Evolutionary conservation across 1,140 invertebrate genomes (phyloP), one percentile per base, ranked within the genome.

Genomic region (Paraescarpia echinospica): DNA sequence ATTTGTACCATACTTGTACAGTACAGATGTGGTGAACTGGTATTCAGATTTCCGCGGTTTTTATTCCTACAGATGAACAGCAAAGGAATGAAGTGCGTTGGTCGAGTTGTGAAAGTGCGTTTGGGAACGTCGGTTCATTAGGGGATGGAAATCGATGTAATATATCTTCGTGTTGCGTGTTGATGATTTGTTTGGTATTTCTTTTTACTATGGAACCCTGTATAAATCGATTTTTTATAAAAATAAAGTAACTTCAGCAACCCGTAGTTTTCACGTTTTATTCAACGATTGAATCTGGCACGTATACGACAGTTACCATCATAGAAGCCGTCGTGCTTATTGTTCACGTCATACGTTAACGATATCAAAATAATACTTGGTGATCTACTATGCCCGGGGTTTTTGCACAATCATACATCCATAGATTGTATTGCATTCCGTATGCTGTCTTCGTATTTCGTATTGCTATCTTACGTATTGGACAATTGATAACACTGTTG

Each of bases 181-280:
- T 77, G 59, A 77, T 18, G 59, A 77, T 77, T 77, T 77, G 59
- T 18, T 77, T 77, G 59, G 18, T 77, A 77, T 77, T 77, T 77
- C 59, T 77, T 77, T 77, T 77, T 77, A 1, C 59, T 77, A 77
- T 77, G 59, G 59, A 77, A 77, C 59, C 41, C 59, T 77, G 59
- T 77, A 77, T 77, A 77, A 77, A 77, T 77, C 9, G 22, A 4
- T 27, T 77, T 41, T 77, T 77, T 77, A 77, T 77, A 77, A 77
- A n/a, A 77, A 77, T 77, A 77, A 77, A 77, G 59, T 77, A 77
- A 77, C 59, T 77, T 18, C 59, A 77, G 59, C 59, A 77, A 77
- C 59, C 2, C 59, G 27, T 77, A 77, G 59, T 77, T 77, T 77
- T 77, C 1, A 77, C 59, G 59, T 77, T 77, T 77, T 77, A 77